Percentiles rank a stretch among this genome's conserved stretches.
phyloP scores from a whole-genome alignment of 2,888 invertebrate species.

The Megalurothrips usitatus region DNA sequence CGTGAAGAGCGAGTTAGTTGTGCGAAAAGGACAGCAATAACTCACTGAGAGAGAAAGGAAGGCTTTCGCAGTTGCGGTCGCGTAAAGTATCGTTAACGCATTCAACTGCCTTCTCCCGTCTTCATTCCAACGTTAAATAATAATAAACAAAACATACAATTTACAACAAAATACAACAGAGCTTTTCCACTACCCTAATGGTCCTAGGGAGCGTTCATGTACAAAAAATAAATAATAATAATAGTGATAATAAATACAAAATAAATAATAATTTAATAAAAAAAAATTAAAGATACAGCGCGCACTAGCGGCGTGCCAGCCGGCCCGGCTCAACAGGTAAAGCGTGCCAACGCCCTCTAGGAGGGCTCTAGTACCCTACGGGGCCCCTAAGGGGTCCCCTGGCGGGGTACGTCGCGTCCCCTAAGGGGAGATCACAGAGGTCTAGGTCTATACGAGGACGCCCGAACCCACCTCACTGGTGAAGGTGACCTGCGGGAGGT shows the following conservation, averaged over 20 bases:
- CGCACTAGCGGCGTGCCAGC: not conserved
- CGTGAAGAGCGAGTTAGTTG: not conserved
- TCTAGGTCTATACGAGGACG: slow-evolving; percentile 64
- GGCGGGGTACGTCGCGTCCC: not conserved
- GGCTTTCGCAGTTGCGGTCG: not conserved
- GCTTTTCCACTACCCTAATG: slow-evolving; percentile 13
- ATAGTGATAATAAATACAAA: slow-evolving; percentile 36
- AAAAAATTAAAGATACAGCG: slow-evolving; percentile 32
- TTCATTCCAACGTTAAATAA: slow-evolving; percentile 27
- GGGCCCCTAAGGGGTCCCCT: not conserved
- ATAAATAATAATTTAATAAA: slow-evolving; percentile 38
- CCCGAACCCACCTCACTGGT: slow-evolving; percentile 89
- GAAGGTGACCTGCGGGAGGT: slow-evolving; percentile 78
- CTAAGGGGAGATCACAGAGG: not conserved
- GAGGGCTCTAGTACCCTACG: not conserved
- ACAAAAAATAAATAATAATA: slow-evolving; percentile 34
- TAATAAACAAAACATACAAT: slow-evolving; percentile 13
- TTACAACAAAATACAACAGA: slow-evolving; percentile 25
- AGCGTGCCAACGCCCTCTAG: not conserved
- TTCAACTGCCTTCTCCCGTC: no score
- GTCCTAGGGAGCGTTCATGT: slow-evolving; percentile 28
- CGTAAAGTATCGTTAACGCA: not conserved
- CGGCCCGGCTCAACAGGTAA: slow-evolving; percentile 32
- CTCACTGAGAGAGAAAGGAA: no score
- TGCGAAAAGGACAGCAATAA: no score